Evolutionary conservation across 2,113 vertebrate genomes (phyloP).

Genomic region (Phyllostomus hastatus): DNA sequence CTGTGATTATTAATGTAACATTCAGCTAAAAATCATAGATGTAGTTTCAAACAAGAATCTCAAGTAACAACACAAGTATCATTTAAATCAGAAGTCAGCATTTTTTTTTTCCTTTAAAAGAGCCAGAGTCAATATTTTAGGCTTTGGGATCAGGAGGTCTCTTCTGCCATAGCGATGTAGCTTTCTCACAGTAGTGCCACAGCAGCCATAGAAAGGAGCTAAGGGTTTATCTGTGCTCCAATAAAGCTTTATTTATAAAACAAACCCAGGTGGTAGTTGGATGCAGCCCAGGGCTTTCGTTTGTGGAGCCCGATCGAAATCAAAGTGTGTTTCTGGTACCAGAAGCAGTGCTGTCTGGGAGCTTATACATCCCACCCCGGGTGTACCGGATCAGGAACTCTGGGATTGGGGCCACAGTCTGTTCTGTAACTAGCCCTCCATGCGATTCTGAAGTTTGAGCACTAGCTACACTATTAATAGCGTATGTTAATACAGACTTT

Average conservation of each 20-base stretch:
- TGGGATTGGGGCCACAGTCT: background rate
- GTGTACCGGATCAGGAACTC: background rate
- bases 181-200: background rate
- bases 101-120: background rate
- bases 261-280: background rate
- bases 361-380: background rate
- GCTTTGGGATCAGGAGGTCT: background rate
- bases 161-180: background rate
- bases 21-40: background rate
- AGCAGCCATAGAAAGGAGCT: background rate
- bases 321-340: background rate
- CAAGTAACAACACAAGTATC: background rate
- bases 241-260: slow-evolving; percentile 18
- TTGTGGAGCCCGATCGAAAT: background rate
- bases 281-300: background rate
- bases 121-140: background rate
- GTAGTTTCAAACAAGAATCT: background rate
- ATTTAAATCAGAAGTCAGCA: background rate
- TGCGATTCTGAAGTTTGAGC: background rate
- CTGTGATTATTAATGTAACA: background rate
- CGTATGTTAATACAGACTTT: background rate
- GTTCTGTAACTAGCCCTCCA: background rate
- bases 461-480: background rate
- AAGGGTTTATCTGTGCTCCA: background rate
- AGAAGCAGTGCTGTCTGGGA: background rate